Conservation (phyloP, 2,113 vertebrate species). For the Oreochromis spilurus region DNA sequence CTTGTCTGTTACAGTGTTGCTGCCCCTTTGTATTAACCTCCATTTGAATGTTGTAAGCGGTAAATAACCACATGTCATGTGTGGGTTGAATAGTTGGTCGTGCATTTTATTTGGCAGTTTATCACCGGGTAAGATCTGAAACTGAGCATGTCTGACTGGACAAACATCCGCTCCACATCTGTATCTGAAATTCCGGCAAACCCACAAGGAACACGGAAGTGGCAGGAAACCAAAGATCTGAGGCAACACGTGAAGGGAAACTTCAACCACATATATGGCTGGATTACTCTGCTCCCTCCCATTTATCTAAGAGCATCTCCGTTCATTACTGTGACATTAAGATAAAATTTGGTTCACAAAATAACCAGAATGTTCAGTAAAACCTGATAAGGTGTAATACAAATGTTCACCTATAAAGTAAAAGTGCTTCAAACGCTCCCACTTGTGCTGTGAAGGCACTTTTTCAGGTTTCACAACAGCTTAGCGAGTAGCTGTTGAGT, state of each 20-base stretch:
- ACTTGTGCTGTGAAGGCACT: not conserved
- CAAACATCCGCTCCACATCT: constrained; percentile 18
- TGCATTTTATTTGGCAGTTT: not conserved
- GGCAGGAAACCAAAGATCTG: not conserved
- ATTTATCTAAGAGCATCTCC: not conserved
- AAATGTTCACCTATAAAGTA: not conserved
- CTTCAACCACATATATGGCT: not conserved
- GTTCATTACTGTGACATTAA: not conserved
- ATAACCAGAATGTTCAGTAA: not conserved
- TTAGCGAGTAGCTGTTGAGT: not conserved
- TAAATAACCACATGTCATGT: not conserved
- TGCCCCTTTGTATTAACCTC: not conserved
- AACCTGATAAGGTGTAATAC: not conserved
- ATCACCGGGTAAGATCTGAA: not conserved
- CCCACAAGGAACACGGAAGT: not conserved
- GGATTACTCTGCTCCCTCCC: not conserved
- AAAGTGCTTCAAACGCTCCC: not conserved
- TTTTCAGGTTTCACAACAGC: not conserved
- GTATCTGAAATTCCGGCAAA: not conserved
- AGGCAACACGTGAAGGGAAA: not conserved
- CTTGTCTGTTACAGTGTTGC: not conserved
- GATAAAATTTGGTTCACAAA: not conserved
- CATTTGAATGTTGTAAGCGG: not conserved
- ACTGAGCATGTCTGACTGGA: not conserved
- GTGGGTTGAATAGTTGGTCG: not conserved